Percentiles rank a stretch among this genome's conserved stretches.
phyloP scores from a whole-genome alignment of 2,888 invertebrate genomes.

The Cylloceria caligata region DNA sequence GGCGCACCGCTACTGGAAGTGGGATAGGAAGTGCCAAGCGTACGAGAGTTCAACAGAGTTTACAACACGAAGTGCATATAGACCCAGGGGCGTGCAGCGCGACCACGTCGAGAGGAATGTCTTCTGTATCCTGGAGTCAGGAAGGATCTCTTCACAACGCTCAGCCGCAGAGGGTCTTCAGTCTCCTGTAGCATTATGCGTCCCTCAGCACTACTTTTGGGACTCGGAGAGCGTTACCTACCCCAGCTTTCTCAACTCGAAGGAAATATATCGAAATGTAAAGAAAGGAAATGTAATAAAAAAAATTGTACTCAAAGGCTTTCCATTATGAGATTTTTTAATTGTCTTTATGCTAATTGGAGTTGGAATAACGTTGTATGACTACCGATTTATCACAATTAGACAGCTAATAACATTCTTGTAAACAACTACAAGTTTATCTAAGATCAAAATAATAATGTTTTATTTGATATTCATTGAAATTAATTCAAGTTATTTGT shows the following conservation, averaged over 20 bases:
- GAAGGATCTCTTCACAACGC: conserved; percentile 17
- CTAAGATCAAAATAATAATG: no score
- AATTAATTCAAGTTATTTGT: no score
- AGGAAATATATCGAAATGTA: no score
- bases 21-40: conserved; percentile 65
- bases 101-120: conserved; percentile 32
- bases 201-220: conserved; percentile 21
- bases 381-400: no score
- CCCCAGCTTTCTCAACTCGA: conserved; percentile 11
- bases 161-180: conserved; percentile 27
- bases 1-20: conserved; percentile 24
- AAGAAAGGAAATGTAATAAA: no score
- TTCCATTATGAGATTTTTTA: not conserved
- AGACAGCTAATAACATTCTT: no score
- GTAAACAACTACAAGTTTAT: no score
- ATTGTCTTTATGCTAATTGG: no score
- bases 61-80: conserved; percentile 73
- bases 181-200: conserved; percentile 26
- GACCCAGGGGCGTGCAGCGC: conserved; percentile 35
- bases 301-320: no score
- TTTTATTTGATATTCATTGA: no score
- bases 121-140: conserved; percentile 26
- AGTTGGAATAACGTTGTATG: no score
- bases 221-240: conserved; percentile 9
- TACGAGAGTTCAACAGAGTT: conserved; percentile 72